Percentiles rank a stretch among this genome's conserved stretches.
phyloP scores from a whole-genome alignment of 2,888 invertebrate genomes.

The Diarsia rubi region DNA sequence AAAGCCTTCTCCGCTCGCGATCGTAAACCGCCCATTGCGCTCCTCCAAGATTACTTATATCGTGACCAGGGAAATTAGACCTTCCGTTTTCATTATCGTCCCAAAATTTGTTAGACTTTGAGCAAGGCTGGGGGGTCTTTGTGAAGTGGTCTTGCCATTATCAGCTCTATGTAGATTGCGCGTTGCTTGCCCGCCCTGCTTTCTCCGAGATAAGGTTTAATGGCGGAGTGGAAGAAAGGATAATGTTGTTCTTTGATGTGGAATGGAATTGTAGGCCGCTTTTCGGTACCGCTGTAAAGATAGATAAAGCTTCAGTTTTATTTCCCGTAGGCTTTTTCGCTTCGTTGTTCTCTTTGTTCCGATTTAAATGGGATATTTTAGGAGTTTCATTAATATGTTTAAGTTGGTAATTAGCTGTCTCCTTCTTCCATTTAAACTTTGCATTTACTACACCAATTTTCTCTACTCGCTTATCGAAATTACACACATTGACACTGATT shows the following conservation, averaged over 20 bases:
- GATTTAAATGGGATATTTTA: constrained; percentile 4
- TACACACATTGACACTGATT: no score
- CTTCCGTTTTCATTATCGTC: constrained; percentile 83
- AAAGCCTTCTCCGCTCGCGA: constrained; percentile 89
- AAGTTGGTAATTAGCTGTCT: not conserved
- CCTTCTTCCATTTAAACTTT: not conserved
- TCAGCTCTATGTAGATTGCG: constrained; percentile 91
- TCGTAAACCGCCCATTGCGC: constrained; percentile 89
- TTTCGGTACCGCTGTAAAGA: constrained; percentile 82
- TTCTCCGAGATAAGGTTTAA: constrained; percentile 89
- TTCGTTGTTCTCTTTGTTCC: constrained; percentile 61
- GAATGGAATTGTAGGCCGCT: constrained; percentile 81
- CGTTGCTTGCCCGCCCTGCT: constrained; percentile 84
- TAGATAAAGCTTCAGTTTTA: constrained; percentile 80
- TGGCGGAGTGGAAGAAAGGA: constrained; percentile 87
- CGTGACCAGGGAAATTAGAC: constrained; percentile 78
- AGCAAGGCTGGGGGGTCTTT: constrained; percentile 76
- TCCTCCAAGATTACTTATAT: constrained; percentile 89
- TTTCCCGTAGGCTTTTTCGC: constrained; percentile 60
- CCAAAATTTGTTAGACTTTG: constrained; percentile 62
- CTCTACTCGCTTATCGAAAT: not conserved
- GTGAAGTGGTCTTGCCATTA: constrained; percentile 83
- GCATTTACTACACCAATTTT: not conserved
- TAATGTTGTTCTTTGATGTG: constrained; percentile 89
- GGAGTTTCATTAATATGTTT: not conserved